Evolutionary conservation across 1,140 invertebrate genomes (phyloP), one percentile per base, ranked within the genome.

Genomic region (Rhagoletis zephyria): DNA sequence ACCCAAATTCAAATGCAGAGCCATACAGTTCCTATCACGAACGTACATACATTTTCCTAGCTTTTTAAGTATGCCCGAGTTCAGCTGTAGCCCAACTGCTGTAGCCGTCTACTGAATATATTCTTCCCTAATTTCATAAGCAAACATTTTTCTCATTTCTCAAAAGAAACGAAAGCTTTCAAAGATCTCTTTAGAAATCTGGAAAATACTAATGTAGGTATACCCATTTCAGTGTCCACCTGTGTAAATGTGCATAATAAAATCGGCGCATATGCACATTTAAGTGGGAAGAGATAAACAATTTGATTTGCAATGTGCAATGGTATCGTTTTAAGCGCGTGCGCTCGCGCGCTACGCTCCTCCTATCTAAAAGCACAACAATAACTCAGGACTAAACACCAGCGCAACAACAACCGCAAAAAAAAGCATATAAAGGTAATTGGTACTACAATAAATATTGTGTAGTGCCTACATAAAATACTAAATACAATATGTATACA

Each of bases 341-440:
- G 30, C 30, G 30, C 30, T 30, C 30, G 30, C 30, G 30, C 30
- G 30, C 30, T 30, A 30, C 30, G 42, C 74, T 81, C 74, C 74
- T 81, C 48, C 59, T 63, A 12, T 3, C 51, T 16, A 56, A 30
- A 30, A 3, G 7, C 85, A 10, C 85, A 45, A 56, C 85, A 63
- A 64, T 86, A 64, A 64, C 60, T 86, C 61, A 63, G 48, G 30
- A 63, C 19, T 63, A 64, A 86, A 48, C 85, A 64, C 77, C 74
- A 61, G 87, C 87, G 86, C 87, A 88, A 87, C 85, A 87, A 86
- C 67, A 88, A 85, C 87, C 81, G 63, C 63, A 85, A 51, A 63
- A 74, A 48, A 64, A 63, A 56, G 16, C 56, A 56, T 56, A 30
- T 30, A 30, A 30, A 30, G 30, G 30, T 30, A 85, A 63, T 61